A percentile compares a stretch with the other conserved stretches of the same genome.
phyloP scores from a whole-genome alignment of 2,113 vertebrate species.

The Pterocles burchelli region DNA sequence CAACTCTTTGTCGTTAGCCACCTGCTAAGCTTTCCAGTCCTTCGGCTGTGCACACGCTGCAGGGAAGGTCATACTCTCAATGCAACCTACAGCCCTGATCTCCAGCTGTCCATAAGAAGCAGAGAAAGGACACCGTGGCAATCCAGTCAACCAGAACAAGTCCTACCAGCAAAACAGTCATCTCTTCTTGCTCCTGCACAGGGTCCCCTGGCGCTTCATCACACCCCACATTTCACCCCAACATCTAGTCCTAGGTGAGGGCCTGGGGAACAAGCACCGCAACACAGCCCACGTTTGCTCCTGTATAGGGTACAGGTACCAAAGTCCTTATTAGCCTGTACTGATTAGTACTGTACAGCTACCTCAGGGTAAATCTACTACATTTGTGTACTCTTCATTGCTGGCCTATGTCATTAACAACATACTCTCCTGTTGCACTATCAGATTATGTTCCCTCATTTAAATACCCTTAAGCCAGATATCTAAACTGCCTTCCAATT shows the following conservation, averaged over 20 bases:
- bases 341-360: background rate
- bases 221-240: background rate
- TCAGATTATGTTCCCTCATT: background rate
- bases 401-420: background rate
- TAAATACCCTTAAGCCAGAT: background rate
- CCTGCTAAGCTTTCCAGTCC: background rate
- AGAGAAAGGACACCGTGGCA: background rate
- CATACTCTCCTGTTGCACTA: background rate
- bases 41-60: rapidly evolving
- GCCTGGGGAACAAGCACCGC: background rate
- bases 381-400: background rate
- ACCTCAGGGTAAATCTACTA: background rate
- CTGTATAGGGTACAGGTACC: too few species aligned
- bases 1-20: background rate
- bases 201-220: background rate
- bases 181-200: background rate
- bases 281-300: rapidly evolving
- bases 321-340: background rate
- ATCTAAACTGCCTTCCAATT: background rate
- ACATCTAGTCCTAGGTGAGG: background rate
- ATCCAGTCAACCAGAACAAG: background rate
- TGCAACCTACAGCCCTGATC: background rate
- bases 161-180: rapidly evolving
- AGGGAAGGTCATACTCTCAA: background rate
- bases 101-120: background rate